phyloP scores from a whole-genome alignment of 2,113 vertebrate species.

The Motacilla alba region DNA sequence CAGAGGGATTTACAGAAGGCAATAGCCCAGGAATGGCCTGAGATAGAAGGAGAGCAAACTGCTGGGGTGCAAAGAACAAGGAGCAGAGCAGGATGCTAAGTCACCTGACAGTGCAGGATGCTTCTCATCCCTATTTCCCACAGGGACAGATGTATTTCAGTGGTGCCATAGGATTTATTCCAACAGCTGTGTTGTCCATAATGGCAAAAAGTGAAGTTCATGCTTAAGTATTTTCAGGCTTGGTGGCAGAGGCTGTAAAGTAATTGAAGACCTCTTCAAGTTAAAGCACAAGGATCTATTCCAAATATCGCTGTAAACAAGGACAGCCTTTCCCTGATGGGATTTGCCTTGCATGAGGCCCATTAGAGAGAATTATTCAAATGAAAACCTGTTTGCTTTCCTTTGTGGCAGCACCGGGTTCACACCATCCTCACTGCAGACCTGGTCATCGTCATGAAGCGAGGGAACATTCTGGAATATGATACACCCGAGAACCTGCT shows the following conservation, averaged over 20 bases:
- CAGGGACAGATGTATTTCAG: neutral
- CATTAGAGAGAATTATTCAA: neutral
- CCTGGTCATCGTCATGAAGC: slow-evolving; percentile 95
- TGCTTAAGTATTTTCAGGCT: neutral
- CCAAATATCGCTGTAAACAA: neutral
- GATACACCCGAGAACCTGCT: slow-evolving; percentile 90
- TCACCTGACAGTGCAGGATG: neutral
- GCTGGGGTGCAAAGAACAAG: neutral
- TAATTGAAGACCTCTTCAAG: neutral
- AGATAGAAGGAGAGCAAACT: neutral
- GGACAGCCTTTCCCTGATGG: neutral
- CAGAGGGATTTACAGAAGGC: neutral
- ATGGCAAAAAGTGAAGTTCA: neutral
- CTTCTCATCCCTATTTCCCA: neutral
- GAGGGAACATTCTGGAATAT: slow-evolving; percentile 93
- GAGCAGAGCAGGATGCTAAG: neutral
- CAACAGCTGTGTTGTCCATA: neutral
- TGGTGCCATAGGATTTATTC: neutral
- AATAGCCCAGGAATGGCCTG: neutral
- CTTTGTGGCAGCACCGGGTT: slow-evolving; percentile 86
- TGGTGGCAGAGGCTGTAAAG: neutral
- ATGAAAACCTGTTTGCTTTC: neutral
- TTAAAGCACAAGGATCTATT: neutral
- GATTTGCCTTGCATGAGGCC: neutral
- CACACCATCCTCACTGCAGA: slow-evolving; percentile 97